A percentile compares a stretch with the other conserved stretches of the same genome.
These are phyloP conservation scores for human DNA, from an alignment of 2,113 vertebrate genomes.

Conservation along the genomic window GRCh38 chr11:116490001-116490500, in stretches of 20 bases:
- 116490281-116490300: not conserved
- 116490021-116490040: not conserved
- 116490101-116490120: not conserved
- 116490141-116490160: no score
- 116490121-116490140: constrained; percentile 6
- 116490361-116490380: not conserved
- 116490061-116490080: not conserved
- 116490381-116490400: no score
- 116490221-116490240: not conserved
- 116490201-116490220: not conserved
- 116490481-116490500: no score
- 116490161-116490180: not conserved
- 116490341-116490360: not conserved
- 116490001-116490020: not conserved
- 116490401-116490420: no score
- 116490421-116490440: no score
- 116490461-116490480: no score
- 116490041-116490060: not conserved
- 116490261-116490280: constrained; percentile 17
- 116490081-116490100: not conserved
- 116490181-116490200: constrained; percentile 7
- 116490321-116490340: not conserved
- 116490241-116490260: not conserved
- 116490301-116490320: not conserved
- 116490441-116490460: no score